Conservation (phyloP, 2,113 vertebrate genomes). For the Mobula hypostoma region DNA sequence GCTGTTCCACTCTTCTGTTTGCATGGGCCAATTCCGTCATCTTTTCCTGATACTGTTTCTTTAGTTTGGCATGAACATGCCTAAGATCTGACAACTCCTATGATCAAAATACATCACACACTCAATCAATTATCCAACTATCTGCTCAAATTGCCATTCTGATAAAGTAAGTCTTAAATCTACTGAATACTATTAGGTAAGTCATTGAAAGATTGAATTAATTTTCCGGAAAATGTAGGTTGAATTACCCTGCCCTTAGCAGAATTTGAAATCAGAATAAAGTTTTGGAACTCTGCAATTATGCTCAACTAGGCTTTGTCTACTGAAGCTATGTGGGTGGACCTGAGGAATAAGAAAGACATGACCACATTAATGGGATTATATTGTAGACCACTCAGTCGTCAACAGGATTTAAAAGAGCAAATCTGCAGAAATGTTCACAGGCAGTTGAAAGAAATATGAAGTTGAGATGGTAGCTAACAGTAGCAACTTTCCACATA, state of each 20-base stretch:
- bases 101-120: background rate
- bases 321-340: no score
- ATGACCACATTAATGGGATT: no score
- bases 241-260: background rate
- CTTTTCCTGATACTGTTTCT: constrained; percentile 93
- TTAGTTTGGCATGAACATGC: constrained; percentile 83
- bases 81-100: constrained; percentile 90
- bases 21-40: constrained; percentile 79
- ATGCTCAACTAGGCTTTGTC: no score
- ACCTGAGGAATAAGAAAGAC: no score
- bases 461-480: no score
- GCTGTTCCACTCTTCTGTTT: constrained; percentile 81
- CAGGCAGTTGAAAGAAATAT: no score
- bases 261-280: background rate
- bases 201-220: background rate
- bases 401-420: no score
- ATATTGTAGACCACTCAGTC: no score
- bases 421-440: no score
- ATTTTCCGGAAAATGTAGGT: background rate
- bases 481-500: no score
- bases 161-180: background rate
- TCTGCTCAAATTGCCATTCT: background rate
- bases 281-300: no score
- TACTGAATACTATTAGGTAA: background rate
- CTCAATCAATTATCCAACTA: background rate